A percentile compares a stretch with the other conserved stretches of the same genome.
Evolutionary conservation across 2,113 vertebrate species (phyloP).

Genomic region (Larimichthys polyactis): DNA sequence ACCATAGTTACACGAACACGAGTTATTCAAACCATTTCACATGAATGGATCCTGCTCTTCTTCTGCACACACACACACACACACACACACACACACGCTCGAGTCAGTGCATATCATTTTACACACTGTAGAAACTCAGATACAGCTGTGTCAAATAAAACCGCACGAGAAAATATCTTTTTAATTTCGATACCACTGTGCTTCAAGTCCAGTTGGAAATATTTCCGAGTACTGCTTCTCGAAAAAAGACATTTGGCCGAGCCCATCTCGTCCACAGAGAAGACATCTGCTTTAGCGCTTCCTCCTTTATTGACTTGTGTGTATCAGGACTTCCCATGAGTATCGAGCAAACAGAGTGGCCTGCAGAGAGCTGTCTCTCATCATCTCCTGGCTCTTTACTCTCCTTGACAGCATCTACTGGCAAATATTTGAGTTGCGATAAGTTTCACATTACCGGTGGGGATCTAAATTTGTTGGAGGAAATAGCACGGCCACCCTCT

Average conservation of each 20-base stretch:
- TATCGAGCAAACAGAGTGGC: slow-evolving; percentile 74
- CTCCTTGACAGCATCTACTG: slow-evolving; percentile 72
- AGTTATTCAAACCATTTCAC: slow-evolving; percentile 5
- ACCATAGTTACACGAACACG: neutral
- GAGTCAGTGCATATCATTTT: neutral
- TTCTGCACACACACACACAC: neutral
- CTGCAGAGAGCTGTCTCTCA: slow-evolving; percentile 73
- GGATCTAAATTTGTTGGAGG: slow-evolving; percentile 56
- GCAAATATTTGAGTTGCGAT: slow-evolving; percentile 80
- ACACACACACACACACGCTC: too few species aligned
- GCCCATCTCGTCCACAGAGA: slow-evolving; percentile 18
- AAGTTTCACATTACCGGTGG: slow-evolving; percentile 70
- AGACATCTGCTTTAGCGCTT: slow-evolving; percentile 42
- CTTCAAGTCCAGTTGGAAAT: neutral
- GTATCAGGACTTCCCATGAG: slow-evolving; percentile 72
- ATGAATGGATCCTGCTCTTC: neutral
- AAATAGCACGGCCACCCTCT: slow-evolving; percentile 49
- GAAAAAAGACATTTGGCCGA: slow-evolving; percentile 1
- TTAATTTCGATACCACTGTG: neutral
- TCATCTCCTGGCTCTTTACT: slow-evolving; percentile 67
- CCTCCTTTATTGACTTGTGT: slow-evolving; percentile 73
- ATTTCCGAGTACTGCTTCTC: neutral
- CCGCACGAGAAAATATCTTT: neutral
- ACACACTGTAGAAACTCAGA: neutral
- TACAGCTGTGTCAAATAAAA: neutral